Evolutionary conservation across 2,113 vertebrate genomes (phyloP).

Genomic region (Neoarius graeffei): DNA sequence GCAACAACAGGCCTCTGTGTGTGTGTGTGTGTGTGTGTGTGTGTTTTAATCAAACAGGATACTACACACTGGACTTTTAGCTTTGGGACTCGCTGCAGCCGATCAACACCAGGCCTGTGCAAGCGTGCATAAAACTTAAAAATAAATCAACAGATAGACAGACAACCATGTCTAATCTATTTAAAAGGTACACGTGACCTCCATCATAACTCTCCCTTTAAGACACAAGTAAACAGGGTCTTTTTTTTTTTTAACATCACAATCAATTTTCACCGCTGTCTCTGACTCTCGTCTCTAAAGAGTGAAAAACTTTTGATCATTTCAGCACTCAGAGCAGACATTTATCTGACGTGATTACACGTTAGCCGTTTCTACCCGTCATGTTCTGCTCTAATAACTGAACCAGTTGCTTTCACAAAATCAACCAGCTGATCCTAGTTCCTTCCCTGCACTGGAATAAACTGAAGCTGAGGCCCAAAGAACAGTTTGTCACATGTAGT

Average conservation of each 20-base stretch:
- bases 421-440: background rate
- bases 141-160: background rate
- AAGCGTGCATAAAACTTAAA: background rate
- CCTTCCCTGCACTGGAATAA: background rate
- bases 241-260: background rate
- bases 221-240: background rate
- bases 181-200: background rate
- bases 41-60: background rate
- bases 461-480: background rate
- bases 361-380: background rate
- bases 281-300: background rate
- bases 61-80: background rate
- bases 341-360: no score
- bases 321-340: background rate
- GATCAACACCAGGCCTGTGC: background rate
- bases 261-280: background rate
- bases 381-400: background rate
- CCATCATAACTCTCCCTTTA: background rate
- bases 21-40: no score
- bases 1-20: slow-evolving; percentile 36
- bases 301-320: background rate
- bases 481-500: slow-evolving; percentile 12
- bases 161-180: background rate
- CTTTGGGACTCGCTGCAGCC: background rate
- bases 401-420: slow-evolving; percentile 4